These are phyloP conservation scores for Baryphthengus martii DNA, from an alignment of 2,113 vertebrate species.

Conservation along the genomic window DNA sequence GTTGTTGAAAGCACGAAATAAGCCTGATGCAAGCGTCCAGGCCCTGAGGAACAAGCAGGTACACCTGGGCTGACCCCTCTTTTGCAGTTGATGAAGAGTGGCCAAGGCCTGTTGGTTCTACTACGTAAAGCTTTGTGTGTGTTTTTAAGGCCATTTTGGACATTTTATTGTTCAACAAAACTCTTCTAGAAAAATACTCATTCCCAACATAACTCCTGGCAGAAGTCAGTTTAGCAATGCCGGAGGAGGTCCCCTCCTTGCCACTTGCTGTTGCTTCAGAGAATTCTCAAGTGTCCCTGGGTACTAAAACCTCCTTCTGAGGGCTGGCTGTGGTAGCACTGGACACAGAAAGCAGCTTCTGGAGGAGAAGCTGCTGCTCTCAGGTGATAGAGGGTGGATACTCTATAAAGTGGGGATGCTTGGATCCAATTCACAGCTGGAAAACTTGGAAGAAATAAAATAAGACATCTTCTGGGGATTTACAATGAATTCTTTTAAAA, in stretches of 20 bases:
- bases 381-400: background rate
- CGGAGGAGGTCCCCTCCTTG: background rate
- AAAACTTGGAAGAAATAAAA: background rate
- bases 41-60: background rate
- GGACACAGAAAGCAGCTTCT: background rate
- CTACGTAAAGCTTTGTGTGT: background rate
- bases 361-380: background rate
- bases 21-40: background rate
- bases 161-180: background rate
- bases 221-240: background rate
- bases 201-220: background rate
- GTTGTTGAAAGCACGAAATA: background rate
- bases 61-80: background rate
- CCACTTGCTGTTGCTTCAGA: background rate
- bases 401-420: background rate
- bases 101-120: background rate
- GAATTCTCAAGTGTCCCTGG: background rate
- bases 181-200: background rate
- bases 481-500: background rate
- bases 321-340: background rate
- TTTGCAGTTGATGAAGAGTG: background rate
- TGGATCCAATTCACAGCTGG: background rate
- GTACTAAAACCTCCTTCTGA: background rate
- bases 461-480: background rate
- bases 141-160: background rate